Base-by-base conservation (phyloP, 2,113 vertebrate species). In the Eolophus roseicapilla region DNA sequence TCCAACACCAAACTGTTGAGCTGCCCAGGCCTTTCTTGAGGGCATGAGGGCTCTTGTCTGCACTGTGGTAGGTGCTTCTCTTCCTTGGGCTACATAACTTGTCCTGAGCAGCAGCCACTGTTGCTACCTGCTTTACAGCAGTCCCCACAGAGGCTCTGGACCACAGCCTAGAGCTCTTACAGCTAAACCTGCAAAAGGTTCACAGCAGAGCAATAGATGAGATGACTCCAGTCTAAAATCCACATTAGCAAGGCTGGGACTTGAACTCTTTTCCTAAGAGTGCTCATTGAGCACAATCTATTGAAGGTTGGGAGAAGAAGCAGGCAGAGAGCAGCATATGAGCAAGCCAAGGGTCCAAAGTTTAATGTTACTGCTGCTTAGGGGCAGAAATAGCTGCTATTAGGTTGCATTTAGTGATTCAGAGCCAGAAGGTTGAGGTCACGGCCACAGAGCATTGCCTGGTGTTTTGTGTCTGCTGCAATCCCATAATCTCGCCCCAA, bases 351-450 rank as follows among this genome's bases (percentile, higher is more conserved):
- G 74, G 70, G 65, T 39, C 70, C 82, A n/a, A 14, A 1, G 35
- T 93, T 90, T 92, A 74, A 87, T 59, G 79, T 91, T 93, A 82
- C 90, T 71, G 62, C 35, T 79, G 50, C 90, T 85, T 43, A 74
- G 57, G 90, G 78, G 85, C 88, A 96, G 93, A 95, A 91, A 96
- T 93, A 95, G 93, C 81, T 82, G 70, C 78, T 89, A 92, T 95
- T 95, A 92, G 24, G 57, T 92, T 95, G 95, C 91, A 83, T 93
- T 92, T 69, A 23, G 2, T 0, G 21, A 57, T 91, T 77, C 86
- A 49, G 68, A 96, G 91, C 95, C 95, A 96, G 76, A 52, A 88
- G 75, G 44, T 43, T 92, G 88, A 93, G 80, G 63, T 86, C 89
- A 96, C 0, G 4, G 18, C 63, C 86, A 91, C n/a, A 39, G 57